Evolutionary conservation across 1,140 invertebrate genomes (phyloP), one percentile per base, ranked within the genome.

Genomic region (Heliothis subflexa): DNA sequence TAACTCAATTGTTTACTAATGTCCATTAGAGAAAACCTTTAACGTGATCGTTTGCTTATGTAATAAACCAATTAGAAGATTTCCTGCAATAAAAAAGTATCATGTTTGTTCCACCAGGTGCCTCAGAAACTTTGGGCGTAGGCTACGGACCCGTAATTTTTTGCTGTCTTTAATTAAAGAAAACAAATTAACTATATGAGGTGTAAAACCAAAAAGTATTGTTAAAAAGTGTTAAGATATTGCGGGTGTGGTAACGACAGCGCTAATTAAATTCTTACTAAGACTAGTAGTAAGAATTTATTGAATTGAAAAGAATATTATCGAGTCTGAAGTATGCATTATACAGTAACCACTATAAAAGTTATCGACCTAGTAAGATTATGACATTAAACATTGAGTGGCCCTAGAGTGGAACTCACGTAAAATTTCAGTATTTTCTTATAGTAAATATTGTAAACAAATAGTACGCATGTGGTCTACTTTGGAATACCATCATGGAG

Each of bases 311-410:
- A 40, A 40, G 33, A 40, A 40, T 57, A 13, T 21, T 25, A 57
- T 57, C 13, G 10, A 25, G 18, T 12, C 16, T 18, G 16, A 25
- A 57, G n/a, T 25, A 25, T 10, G 55, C 21, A 28, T 57, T 57
- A 12, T 0, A 57, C 21, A 12, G 55, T 12, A 25, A 57, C 16
- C 18, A 40, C 16, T 47, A 64, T 11, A 12, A 64, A 45, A 12
- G 61, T 64, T 64, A 64, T 64, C 61, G 28, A 64, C 33, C 61
- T 47, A 11, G 61, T 64, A 45, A 45, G 61, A n/a, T 62, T 64
- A 18, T 64, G 33, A 64, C 33, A 64, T 45, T 13, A 57, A 57
- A 3, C 55, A 25, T 57, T 28, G 40, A 16, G 61, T 12, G 40
- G 40, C 16, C 13, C 61, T 45, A 9, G 61, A 64, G 61, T 45